These are phyloP conservation scores for Brachyptera risi DNA, from an alignment of 2,888 invertebrate species.

Conservation along the genomic window DNA sequence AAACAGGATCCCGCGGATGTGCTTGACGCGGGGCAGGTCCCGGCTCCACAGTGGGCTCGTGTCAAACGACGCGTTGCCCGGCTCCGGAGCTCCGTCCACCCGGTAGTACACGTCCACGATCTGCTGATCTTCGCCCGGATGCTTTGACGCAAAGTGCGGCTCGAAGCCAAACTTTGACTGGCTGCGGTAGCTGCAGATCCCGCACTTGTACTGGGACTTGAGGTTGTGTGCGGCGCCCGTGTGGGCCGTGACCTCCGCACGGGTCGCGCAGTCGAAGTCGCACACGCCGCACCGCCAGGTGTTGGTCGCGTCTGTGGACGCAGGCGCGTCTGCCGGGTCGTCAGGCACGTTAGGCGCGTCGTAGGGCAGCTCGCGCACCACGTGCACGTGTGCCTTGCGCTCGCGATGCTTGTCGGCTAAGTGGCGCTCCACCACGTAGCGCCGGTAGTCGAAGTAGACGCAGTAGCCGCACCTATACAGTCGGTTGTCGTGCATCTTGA, in stretches of 20 bases:
- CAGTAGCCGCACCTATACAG: constrained; percentile 72
- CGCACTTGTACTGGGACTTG: constrained; percentile 67
- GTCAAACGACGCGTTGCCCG: constrained; percentile 45
- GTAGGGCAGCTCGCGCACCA: constrained; percentile 42
- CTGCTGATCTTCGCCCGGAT: constrained; percentile 45
- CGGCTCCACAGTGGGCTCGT: constrained; percentile 60
- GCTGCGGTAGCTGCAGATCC: constrained; percentile 58
- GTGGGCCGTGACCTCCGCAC: constrained; percentile 58
- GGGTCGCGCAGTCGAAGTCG: constrained; percentile 55
- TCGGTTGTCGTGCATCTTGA: constrained; percentile 68
- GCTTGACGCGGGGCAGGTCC: constrained; percentile 53
- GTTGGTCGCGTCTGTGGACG: constrained; percentile 47
- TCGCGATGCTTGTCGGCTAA: constrained; percentile 57
- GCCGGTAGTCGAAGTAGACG: constrained; percentile 58
- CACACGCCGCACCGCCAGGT: constrained; percentile 70
- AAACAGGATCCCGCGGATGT: constrained; percentile 57
- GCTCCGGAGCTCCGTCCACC: constrained; percentile 30
- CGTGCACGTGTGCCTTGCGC: constrained; percentile 47
- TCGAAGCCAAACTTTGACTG: constrained; percentile 54
- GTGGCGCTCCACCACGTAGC: constrained; percentile 62
- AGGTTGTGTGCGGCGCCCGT: constrained; percentile 57
- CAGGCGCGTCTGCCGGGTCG: constrained; percentile 1
- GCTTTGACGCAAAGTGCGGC: constrained; percentile 58
- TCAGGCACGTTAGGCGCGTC: background rate
- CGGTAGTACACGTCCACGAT: background rate